phyloP scores from a whole-genome alignment of 1,140 invertebrate genomes.

The Pissodes strobi region DNA sequence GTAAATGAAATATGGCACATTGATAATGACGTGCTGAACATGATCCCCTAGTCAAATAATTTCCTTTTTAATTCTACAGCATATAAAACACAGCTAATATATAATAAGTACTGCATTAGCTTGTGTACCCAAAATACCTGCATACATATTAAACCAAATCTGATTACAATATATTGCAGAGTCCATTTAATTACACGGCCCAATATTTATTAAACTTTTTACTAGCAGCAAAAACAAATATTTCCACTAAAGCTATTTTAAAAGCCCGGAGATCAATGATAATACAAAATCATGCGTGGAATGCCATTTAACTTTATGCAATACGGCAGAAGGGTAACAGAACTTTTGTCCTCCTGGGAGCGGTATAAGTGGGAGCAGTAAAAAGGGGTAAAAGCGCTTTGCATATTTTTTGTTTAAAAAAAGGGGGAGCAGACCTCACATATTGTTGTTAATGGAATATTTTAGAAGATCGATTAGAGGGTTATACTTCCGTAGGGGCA shows the following conservation, averaged over 20 bases:
- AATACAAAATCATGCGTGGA: conserved; percentile 19
- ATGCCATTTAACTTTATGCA: conserved; percentile 15
- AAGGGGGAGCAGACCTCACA: background rate
- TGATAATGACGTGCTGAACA: no score
- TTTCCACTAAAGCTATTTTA: conserved; percentile 13
- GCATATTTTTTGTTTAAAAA: conserved; percentile 25
- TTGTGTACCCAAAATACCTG: background rate
- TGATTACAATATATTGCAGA: background rate
- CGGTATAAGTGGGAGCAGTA: conserved; percentile 12
- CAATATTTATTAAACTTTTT: conserved; percentile 9
- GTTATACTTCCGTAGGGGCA: background rate
- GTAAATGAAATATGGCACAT: no score
- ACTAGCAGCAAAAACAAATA: conserved; percentile 3
- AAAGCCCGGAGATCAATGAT: conserved; percentile 17
- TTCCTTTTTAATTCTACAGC: no score
- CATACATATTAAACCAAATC: background rate
- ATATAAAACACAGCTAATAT: no score
- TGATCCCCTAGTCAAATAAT: no score
- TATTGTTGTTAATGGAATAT: conserved; percentile 13
- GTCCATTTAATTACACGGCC: background rate
- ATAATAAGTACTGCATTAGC: no score
- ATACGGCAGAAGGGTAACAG: conserved; percentile 7
- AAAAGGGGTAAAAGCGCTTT: conserved; percentile 18
- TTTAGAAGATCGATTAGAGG: background rate
- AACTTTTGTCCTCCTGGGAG: conserved; percentile 24